Evolutionary conservation across 2,113 vertebrate genomes (phyloP).

Genomic region (Calidris pygmaea): DNA sequence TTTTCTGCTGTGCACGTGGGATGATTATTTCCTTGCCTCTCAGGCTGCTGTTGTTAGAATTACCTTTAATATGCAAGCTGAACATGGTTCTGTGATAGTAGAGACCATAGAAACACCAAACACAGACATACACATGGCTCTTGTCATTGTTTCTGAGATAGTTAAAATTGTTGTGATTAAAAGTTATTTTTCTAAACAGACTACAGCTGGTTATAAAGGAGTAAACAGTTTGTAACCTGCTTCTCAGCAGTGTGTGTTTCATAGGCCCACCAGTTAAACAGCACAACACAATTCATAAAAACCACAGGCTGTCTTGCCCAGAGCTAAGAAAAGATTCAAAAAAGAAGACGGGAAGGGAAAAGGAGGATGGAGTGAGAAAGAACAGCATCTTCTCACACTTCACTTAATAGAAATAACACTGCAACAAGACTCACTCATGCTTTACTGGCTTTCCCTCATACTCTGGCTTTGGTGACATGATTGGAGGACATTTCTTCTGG

Average conservation of each 20-base stretch:
- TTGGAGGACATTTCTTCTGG: not conserved
- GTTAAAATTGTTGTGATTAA: not conserved
- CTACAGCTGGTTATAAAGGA: not conserved
- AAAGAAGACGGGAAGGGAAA: not conserved
- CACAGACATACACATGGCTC: not conserved
- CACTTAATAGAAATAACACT: not conserved
- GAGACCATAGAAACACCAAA: not conserved
- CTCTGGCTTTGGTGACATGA: not conserved
- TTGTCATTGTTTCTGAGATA: not conserved
- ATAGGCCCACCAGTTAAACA: not conserved
- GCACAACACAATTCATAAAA: not conserved
- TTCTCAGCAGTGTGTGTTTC: not conserved
- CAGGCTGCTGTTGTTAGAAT: not conserved
- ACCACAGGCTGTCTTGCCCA: not conserved
- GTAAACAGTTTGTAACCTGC: not conserved
- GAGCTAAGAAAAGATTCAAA: not conserved
- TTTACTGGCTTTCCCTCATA: not conserved
- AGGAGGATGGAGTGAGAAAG: not conserved
- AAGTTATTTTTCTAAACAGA: not conserved
- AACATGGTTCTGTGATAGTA: not conserved
- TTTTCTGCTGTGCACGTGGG: not conserved
- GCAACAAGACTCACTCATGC: not conserved
- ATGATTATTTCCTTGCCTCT: not conserved
- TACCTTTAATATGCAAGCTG: not conserved
- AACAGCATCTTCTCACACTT: not conserved